phyloP scores from a whole-genome alignment of 2,888 invertebrate genomes.

The Eulithis testata region DNA sequence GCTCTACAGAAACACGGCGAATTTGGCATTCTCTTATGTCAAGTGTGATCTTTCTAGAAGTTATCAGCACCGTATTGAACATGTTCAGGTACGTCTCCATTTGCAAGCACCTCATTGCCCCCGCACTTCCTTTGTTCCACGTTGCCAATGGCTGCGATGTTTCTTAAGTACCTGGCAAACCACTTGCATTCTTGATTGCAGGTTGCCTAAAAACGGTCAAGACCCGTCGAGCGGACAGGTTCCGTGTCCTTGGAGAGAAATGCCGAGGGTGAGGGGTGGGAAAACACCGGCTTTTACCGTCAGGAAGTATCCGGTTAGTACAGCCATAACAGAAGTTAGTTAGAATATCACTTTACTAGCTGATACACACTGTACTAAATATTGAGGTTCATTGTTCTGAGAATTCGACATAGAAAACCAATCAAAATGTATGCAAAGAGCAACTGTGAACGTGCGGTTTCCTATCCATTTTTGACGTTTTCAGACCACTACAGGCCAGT shows the following conservation, averaged over 20 bases:
- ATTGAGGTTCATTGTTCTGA: too few relatives aligned
- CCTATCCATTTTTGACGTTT: too few relatives aligned
- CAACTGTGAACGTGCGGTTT: too few relatives aligned
- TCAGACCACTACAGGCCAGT: too few relatives aligned
- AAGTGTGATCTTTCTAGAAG: too few relatives aligned
- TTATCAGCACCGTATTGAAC: background rate
- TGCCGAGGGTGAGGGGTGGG: constrained; percentile 41
- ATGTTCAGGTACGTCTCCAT: background rate
- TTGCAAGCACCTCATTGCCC: background rate
- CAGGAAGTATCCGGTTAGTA: background rate
- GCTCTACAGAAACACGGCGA: too few relatives aligned
- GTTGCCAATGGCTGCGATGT: constrained; percentile 11
- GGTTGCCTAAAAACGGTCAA: constrained; percentile 43
- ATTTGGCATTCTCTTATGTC: too few relatives aligned
- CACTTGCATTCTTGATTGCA: constrained; percentile 34
- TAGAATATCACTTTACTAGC: too few relatives aligned
- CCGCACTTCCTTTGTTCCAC: constrained; percentile 7
- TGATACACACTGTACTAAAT: too few relatives aligned
- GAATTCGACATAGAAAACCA: too few relatives aligned
- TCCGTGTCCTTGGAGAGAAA: constrained; percentile 60
- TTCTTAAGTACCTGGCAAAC: constrained; percentile 23
- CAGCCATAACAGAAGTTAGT: background rate
- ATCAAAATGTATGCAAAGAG: too few relatives aligned
- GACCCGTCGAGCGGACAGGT: constrained; percentile 47
- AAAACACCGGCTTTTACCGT: constrained; percentile 19